Percentiles rank a stretch among this genome's conserved stretches.
phyloP scores from a whole-genome alignment of 2,888 invertebrate genomes.

The Meandrusa payeni region DNA sequence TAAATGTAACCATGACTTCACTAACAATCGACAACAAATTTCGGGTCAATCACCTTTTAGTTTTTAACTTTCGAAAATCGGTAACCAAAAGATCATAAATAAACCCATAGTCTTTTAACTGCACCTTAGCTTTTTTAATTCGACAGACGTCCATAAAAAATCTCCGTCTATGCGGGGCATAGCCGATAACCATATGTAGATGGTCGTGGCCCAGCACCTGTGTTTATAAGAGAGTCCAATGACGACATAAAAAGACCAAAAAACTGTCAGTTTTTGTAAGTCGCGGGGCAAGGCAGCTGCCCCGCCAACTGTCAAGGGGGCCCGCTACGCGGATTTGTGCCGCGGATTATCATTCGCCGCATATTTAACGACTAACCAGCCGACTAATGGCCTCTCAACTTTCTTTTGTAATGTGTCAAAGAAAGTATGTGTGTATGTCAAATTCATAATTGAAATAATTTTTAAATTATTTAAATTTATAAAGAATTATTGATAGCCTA shows the following conservation, averaged over 20 bases:
- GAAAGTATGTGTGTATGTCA: too few species aligned
- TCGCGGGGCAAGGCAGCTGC: constrained; percentile 75
- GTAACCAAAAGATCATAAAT: constrained; percentile 23
- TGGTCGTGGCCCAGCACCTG: constrained; percentile 75
- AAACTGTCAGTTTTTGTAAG: constrained; percentile 76
- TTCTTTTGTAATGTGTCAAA: constrained; percentile 27
- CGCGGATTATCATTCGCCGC: constrained; percentile 56
- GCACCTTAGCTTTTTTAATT: constrained; percentile 40
- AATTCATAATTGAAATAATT: too few species aligned
- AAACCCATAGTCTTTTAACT: constrained; percentile 22
- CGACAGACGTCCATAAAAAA: constrained; percentile 56
- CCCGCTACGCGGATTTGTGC: constrained; percentile 64
- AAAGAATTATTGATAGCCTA: too few species aligned
- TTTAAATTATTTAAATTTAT: too few species aligned
- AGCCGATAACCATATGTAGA: constrained; percentile 76
- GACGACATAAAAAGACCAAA: constrained; percentile 72
- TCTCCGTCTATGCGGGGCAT: constrained; percentile 50
- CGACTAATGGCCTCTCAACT: constrained; percentile 45
- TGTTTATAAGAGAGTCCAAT: constrained; percentile 77
- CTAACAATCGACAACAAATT: constrained; percentile 26
- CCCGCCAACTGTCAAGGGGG: constrained; percentile 70
- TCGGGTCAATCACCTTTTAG: constrained; percentile 35
- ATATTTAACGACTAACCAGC: constrained; percentile 53
- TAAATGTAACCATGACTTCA: constrained; percentile 10
- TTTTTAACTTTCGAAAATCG: constrained; percentile 31